A percentile compares a stretch with the other conserved stretches of the same genome.
phyloP scores from a whole-genome alignment of 2,797 vertebrate species.

The Artibeus jamaicensis region DNA sequence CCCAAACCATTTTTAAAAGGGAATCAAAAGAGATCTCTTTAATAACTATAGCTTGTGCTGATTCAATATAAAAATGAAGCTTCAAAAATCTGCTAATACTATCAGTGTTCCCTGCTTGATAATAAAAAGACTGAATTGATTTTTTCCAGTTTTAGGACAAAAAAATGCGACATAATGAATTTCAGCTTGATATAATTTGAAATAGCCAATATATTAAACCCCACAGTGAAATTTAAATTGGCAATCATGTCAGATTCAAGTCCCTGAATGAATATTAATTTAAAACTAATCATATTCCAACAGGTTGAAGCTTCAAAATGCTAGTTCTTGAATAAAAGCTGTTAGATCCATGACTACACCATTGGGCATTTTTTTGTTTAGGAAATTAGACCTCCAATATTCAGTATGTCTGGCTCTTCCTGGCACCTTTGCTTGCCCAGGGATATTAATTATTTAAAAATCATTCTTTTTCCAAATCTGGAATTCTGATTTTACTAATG shows the following conservation, averaged over 20 bases:
- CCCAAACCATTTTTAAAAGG: not conserved
- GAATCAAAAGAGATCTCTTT: not conserved
- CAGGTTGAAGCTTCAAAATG: slow-evolving; percentile 64
- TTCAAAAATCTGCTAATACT: not conserved
- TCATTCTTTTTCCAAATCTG: not conserved
- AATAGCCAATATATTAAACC: slow-evolving; percentile 64
- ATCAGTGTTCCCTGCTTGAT: slow-evolving; percentile 36
- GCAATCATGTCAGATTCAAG: slow-evolving; percentile 57
- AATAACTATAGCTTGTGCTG: not conserved
- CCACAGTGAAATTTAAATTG: slow-evolving; percentile 70
- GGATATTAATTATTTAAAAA: slow-evolving; percentile 4
- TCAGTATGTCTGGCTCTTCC: not conserved
- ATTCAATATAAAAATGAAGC: not conserved
- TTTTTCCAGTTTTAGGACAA: slow-evolving; percentile 56
- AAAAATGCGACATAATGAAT: slow-evolving; percentile 56
- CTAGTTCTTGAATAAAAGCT: slow-evolving; percentile 61
- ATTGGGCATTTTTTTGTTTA: not conserved
- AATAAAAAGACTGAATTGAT: slow-evolving; percentile 53
- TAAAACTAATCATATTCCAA: slow-evolving; percentile 61
- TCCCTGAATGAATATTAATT: slow-evolving; percentile 67
- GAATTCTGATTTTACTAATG: not conserved
- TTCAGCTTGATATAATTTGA: slow-evolving; percentile 52
- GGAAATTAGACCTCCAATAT: slow-evolving; percentile 1
- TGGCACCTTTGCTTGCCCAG: not conserved
- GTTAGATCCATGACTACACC: not conserved